phyloP scores from a whole-genome alignment of 2,797 vertebrate species.

The Siniperca obscura region DNA sequence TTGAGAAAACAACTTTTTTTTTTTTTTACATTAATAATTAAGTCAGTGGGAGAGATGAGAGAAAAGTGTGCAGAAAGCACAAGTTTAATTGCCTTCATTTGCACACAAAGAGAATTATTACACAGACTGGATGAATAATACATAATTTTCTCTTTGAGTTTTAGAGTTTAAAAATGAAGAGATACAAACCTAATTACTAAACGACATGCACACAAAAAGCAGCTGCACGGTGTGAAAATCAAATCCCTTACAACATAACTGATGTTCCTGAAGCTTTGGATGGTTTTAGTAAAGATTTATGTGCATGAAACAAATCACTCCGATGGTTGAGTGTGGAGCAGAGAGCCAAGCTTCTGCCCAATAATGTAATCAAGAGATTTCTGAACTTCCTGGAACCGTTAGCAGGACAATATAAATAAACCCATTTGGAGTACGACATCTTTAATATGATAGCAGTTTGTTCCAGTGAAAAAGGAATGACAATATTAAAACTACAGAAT shows the following conservation, averaged over 20 bases:
- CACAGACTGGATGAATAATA: conserved; percentile 1
- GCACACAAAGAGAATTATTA: conserved; percentile 17
- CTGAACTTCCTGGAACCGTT: neutral
- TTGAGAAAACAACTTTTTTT: conserved; percentile 2
- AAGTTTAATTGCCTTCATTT: neutral
- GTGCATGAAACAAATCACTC: neutral
- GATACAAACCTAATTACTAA: neutral
- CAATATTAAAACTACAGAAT: conserved; percentile 1
- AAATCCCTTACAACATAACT: neutral
- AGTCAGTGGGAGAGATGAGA: neutral
- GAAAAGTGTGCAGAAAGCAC: neutral
- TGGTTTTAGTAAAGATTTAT: neutral
- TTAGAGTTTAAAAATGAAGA: conserved; percentile 4
- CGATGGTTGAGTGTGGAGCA: neutral
- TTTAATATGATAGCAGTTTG: neutral
- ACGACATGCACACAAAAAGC: neutral
- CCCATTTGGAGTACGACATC: neutral
- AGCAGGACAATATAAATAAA: neutral
- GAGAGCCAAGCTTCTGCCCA: neutral
- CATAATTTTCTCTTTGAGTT: neutral
- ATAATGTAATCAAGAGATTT: conserved; percentile 21
- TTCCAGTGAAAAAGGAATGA: neutral
- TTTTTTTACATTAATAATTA: conserved; percentile 33
- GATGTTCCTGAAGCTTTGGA: neutral
- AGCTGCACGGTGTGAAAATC: neutral